Evolutionary conservation across 2,113 vertebrate genomes (phyloP), one percentile per base, ranked within the genome.

Genomic region (Petromus typicus): DNA sequence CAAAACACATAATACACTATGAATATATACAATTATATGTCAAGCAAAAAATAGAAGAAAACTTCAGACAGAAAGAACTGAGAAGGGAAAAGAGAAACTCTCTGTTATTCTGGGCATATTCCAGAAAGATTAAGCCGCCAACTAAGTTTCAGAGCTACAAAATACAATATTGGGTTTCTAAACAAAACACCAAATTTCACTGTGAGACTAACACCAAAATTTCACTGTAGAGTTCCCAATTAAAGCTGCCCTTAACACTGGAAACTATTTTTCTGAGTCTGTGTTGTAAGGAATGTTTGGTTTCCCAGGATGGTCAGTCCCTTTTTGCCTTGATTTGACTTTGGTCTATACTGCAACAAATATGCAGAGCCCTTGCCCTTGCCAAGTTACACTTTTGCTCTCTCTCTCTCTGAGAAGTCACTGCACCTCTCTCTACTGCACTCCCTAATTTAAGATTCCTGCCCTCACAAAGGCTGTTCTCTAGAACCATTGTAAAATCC

Each of bases 111-210:
- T 93, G 87, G 91, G 87, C 76, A 92, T 84, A 40, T 61, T 92
- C 59, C 66, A 91, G 40, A 80, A 66, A 67, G 40, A 34, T 57
- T 59, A 51, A 25, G 32, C 45, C 54, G 84, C 69, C 80, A 91
- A 66, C 48, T 73, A 69, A 63, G 51, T 86, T 75, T 96, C 86
- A 84, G 79, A 96, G 51, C 86, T 89, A 71, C 34, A 64, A 84
- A 90, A 95, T 54, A 95, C 54, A 85, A 88, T 34, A 80, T 80
- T 93, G 85, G 34, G 75, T 96, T 86, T 95, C 92, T 90, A 84
- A 76, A 71, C 85, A 85, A 91, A 87, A 93, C 63, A 90, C 57
- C n/a, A n/a, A n/a, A n/a, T n/a, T n/a, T n/a, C n/a, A n/a, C n/a
- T n/a, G 76, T 51, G 88, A 92, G 34, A 37, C 93, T 63, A 45